Evolutionary conservation across 2,888 invertebrate species (phyloP), one percentile per base, ranked within the genome.

Genomic region (Andrena flavipes): DNA sequence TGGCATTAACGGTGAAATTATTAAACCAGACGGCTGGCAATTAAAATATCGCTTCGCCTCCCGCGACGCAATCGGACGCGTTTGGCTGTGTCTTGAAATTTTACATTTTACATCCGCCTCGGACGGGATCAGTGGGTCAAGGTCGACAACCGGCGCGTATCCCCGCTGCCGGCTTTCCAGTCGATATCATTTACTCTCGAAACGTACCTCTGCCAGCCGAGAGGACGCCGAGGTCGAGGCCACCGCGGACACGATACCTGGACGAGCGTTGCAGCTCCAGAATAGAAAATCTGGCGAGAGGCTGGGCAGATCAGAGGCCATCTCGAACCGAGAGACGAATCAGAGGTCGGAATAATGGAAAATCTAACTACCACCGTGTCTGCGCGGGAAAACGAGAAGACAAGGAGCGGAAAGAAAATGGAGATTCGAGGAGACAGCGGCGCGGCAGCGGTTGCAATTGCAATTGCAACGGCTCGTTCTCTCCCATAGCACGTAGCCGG

Each of bases 401-500:
- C 10, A 20, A 49, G 5, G 30, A 68, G 2, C 10, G 29, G 59
- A 20, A 59, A 20, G n/a, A 10, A 63, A n/a, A 42, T 23, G 29
- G 6, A 33, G 59, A 26, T 13, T 60, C 60, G 35, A 26, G 42
- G 26, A 68, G 54, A 26, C 60, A 56, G 16, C 16, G 23, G n/a
- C n/a, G 33, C 1, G 10, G 20, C 54, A 35, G 26, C 16, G 23
- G 64, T 64, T 51, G 76, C 78, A 29, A 62, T 64, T 49, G 59
- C 75, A 16, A 62, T 67, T 49, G 59, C 68, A 23, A 49, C 60
- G 62, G 67, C 72, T 83, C 48, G 81, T 85, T 84, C 84, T 87
- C 87, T 85, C 84, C 77, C 87, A 79, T 77, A 79, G 76, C 76
- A 69, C 76, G 80, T 64, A 54, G 73, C 65, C 63, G 60, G 84